Percentiles rank a stretch among this genome's conserved stretches.
Evolutionary conservation across 2,888 invertebrate genomes (phyloP).

Genomic region (Drosophila diplacantha): DNA sequence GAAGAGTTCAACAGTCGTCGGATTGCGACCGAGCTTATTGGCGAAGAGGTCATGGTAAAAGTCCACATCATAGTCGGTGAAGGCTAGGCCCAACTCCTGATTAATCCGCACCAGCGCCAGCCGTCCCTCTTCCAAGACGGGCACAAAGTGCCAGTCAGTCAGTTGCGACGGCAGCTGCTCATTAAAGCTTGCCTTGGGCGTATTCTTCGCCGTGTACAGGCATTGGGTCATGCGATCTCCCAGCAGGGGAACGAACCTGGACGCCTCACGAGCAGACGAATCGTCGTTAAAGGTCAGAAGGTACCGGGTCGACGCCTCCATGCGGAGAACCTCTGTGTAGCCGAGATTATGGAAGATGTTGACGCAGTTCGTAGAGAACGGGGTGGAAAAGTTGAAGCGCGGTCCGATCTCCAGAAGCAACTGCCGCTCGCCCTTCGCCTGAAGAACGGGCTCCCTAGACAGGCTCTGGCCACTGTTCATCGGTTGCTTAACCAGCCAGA

Average conservation of each 20-base stretch:
- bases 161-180: slow-evolving; percentile 83
- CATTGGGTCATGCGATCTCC: slow-evolving; percentile 97
- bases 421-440: slow-evolving; percentile 73
- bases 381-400: slow-evolving; percentile 95
- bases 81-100: slow-evolving; percentile 89
- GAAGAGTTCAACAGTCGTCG: slow-evolving; percentile 98
- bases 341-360: slow-evolving; percentile 94
- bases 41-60: slow-evolving; percentile 93
- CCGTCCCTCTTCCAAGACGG: slow-evolving; percentile 87
- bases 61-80: slow-evolving; percentile 94
- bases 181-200: slow-evolving; percentile 83
- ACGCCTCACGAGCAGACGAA: slow-evolving; percentile 25
- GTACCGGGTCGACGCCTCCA: slow-evolving; percentile 91
- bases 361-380: slow-evolving; percentile 97
- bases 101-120: slow-evolving; percentile 90
- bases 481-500: slow-evolving; percentile 88
- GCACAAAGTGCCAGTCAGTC: slow-evolving; percentile 89
- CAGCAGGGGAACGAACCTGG: slow-evolving; percentile 80
- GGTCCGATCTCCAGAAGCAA: slow-evolving; percentile 92
- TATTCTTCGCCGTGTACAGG: slow-evolving; percentile 84
- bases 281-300: slow-evolving; percentile 79
- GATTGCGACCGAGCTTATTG: slow-evolving; percentile 90
- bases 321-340: slow-evolving; percentile 84
- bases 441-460: slow-evolving; percentile 48
- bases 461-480: slow-evolving; percentile 81